phyloP scores from a whole-genome alignment of 2,888 invertebrate species.

The Dynastes hyllus region DNA sequence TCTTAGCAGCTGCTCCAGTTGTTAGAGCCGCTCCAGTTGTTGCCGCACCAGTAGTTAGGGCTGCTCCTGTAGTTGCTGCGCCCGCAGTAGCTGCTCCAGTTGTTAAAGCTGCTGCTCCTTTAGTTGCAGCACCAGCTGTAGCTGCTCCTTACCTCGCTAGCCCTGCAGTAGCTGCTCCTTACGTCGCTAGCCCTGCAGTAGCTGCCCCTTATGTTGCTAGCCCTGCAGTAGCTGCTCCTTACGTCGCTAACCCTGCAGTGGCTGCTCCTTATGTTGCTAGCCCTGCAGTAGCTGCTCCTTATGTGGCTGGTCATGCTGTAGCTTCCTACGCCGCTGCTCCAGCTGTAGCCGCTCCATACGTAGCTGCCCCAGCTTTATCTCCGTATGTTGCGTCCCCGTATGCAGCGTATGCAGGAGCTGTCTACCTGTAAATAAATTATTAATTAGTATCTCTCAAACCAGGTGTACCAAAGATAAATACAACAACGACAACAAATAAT shows the following conservation, averaged over 20 bases:
- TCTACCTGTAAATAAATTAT: slow-evolving; percentile 45
- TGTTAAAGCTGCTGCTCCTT: slow-evolving; percentile 63
- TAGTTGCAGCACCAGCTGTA: slow-evolving; percentile 67
- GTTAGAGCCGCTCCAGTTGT: slow-evolving; percentile 64
- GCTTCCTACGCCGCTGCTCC: slow-evolving; percentile 37
- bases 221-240: slow-evolving; percentile 58
- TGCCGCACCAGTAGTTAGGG: slow-evolving; percentile 66
- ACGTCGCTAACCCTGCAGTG: slow-evolving; percentile 21
- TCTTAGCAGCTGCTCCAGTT: slow-evolving; percentile 58
- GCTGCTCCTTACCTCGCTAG: slow-evolving; percentile 66
- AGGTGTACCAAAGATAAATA: slow-evolving; percentile 24
- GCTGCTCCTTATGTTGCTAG: slow-evolving; percentile 30
- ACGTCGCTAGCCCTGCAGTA: slow-evolving; percentile 24
- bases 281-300: slow-evolving; percentile 45
- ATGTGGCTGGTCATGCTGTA: slow-evolving; percentile 66
- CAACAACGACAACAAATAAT: slow-evolving; percentile 18
- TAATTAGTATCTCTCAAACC: slow-evolving; percentile 46
- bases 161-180: slow-evolving; percentile 57
- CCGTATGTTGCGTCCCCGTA: slow-evolving; percentile 53
- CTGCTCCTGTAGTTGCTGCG: slow-evolving; percentile 65
- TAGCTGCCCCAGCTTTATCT: slow-evolving; percentile 54
- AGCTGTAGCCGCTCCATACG: slow-evolving; percentile 59
- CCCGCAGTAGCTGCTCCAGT: slow-evolving; percentile 67
- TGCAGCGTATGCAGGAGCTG: slow-evolving; percentile 58
- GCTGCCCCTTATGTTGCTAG: slow-evolving; percentile 65